These are phyloP conservation scores for Gadopsis bispinosus DNA, from an alignment of 2,797 vertebrate genomes.

Conservation along the genomic window DNA sequence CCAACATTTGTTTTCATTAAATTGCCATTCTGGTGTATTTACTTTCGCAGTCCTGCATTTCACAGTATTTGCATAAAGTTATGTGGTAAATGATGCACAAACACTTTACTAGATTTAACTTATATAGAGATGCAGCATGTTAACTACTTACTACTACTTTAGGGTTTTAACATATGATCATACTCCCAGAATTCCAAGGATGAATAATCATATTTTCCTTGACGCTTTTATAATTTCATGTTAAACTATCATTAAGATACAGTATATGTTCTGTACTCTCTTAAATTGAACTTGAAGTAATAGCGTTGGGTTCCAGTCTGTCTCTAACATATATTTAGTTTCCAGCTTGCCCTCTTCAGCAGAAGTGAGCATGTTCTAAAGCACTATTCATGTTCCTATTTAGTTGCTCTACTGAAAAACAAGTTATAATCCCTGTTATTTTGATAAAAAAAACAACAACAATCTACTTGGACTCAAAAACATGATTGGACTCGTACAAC, in stretches of 20 bases:
- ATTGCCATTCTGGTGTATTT: conserved; percentile 71
- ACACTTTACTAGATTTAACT: conserved; percentile 64
- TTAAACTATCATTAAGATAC: not conserved
- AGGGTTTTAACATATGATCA: conserved; percentile 29
- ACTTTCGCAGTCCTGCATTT: conserved; percentile 70
- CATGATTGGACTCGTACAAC: conserved; percentile 69
- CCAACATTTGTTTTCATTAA: conserved; percentile 80
- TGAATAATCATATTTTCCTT: conserved; percentile 9
- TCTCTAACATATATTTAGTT: conserved; percentile 16
- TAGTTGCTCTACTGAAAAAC: conserved; percentile 55
- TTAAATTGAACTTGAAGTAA: not conserved
- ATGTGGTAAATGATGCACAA: conserved; percentile 73
- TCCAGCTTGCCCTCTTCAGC: not conserved
- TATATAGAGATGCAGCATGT: conserved; percentile 43
- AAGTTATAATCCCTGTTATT: conserved; percentile 60
- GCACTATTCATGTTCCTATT: conserved; percentile 18
- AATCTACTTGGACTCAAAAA: conserved; percentile 63
- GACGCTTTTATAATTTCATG: conserved; percentile 7
- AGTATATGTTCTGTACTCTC: not conserved
- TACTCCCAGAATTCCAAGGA: not conserved
- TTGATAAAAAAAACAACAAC: conserved; percentile 49
- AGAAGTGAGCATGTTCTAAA: not conserved
- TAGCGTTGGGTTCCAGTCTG: not conserved
- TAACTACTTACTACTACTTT: conserved; percentile 31
- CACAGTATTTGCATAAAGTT: conserved; percentile 72